Evolutionary conservation across 2,113 vertebrate genomes (phyloP).

Genomic region (Stigmatopora nigra): DNA sequence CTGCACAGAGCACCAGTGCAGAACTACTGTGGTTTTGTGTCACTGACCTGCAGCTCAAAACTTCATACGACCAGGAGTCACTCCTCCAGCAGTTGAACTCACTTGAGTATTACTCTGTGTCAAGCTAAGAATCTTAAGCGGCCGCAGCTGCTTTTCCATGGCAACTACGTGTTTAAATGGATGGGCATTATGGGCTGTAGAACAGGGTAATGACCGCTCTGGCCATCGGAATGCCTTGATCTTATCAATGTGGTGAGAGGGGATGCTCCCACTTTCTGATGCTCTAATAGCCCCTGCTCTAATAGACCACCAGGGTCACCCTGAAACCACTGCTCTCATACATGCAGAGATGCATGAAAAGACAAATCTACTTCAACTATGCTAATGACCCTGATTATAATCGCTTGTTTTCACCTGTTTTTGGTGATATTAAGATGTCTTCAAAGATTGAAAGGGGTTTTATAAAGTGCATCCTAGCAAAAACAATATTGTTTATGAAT

Average conservation of each 20-base stretch:
- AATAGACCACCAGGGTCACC: constrained; percentile 56
- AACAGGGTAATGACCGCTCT: constrained; percentile 64
- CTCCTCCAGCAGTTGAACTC: constrained; percentile 9
- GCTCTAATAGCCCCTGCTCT: constrained; percentile 58
- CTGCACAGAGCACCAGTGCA: constrained; percentile 15
- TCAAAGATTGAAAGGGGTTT: neutral
- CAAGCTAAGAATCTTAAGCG: constrained; percentile 55
- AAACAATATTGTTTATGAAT: no score
- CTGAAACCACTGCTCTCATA: constrained; percentile 28
- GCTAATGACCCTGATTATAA: constrained; percentile 2
- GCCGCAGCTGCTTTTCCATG: constrained; percentile 59
- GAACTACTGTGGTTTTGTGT: constrained; percentile 4
- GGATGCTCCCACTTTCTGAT: constrained; percentile 66
- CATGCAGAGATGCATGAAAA: constrained; percentile 3
- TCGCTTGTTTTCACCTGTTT: neutral
- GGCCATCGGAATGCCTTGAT: constrained; percentile 68
- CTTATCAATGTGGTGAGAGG: constrained; percentile 63
- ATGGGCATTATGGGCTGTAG: constrained; percentile 63
- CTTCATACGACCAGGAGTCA: constrained; percentile 18
- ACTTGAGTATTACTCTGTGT: constrained; percentile 21
- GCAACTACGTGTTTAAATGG: constrained; percentile 58
- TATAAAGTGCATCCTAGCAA: no score
- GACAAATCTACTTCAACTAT: constrained; percentile 4
- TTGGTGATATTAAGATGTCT: constrained; percentile 16
- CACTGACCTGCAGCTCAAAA: constrained; percentile 20